Percentiles rank a stretch among this genome's conserved stretches.
phyloP scores from a whole-genome alignment of 2,888 invertebrate genomes.

The Pammene fasciana region DNA sequence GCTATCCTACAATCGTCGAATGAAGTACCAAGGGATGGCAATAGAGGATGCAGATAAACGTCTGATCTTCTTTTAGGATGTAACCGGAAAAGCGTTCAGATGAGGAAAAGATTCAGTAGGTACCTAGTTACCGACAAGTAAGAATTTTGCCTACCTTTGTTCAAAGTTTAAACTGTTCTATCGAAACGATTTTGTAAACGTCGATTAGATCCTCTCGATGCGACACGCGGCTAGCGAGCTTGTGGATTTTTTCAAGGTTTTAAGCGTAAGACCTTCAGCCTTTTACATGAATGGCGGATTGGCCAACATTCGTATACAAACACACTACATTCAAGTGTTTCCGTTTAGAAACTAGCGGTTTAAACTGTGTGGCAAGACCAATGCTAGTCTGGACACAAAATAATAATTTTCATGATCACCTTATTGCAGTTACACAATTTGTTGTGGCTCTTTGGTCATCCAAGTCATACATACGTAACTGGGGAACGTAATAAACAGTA shows the following conservation, averaged over 20 bases:
- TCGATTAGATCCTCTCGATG: constrained; percentile 23
- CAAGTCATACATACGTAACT: constrained; percentile 22
- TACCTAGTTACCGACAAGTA: too few species aligned
- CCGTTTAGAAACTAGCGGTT: constrained; percentile 73
- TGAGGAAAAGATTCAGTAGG: too few species aligned
- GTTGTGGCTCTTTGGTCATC: constrained; percentile 18
- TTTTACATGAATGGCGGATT: constrained; percentile 71
- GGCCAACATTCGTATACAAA: constrained; percentile 63
- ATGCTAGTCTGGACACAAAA: constrained; percentile 50
- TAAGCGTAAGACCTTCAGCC: constrained; percentile 64
- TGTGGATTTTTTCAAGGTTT: constrained; percentile 53
- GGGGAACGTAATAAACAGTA: constrained; percentile 9
- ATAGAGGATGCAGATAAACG: too few species aligned
- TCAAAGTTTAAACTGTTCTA: not conserved
- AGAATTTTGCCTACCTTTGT: too few species aligned
- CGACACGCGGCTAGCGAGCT: constrained; percentile 34
- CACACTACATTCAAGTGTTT: constrained; percentile 63
- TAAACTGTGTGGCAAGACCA: constrained; percentile 63
- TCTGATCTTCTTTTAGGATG: too few species aligned
- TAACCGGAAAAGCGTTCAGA: too few species aligned
- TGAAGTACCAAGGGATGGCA: too few species aligned
- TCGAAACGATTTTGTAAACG: constrained; percentile 12
- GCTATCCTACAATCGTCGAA: too few species aligned
- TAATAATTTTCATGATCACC: constrained; percentile 28
- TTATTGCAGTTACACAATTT: constrained; percentile 23